Evolutionary conservation across 30 jellyfish, hydroid and myxozoan species (phyloP), one percentile per base, ranked within the genome.

Genomic region (Clytia hemisphaerica): DNA sequence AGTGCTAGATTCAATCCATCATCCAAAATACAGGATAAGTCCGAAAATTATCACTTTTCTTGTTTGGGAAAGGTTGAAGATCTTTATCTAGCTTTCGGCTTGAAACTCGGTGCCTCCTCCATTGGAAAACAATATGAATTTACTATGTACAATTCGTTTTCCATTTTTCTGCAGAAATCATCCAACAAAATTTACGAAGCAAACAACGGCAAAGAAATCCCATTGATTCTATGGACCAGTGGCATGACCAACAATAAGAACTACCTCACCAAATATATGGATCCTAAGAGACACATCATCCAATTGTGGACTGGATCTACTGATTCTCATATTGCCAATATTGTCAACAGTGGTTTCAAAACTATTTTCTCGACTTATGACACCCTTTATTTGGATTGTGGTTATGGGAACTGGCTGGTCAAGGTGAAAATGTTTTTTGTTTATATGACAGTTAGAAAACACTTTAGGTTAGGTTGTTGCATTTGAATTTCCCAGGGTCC

Each of bases 371-470:
- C 95, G 1, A 84, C 88, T 18, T 75, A 76, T 35, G 95, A 84
- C 45, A 59, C 82, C 27, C 76, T 84, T 16, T 84, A 84, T 37
- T 68, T 84, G 73, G 95, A 84, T 37, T 84, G 95, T 42, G 95
- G 95, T 3, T 84, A 19, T 55, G 95, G 95, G 16, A 84, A 84
- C 31, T 84, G 95, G 95, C 76, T 84, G n/a, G 75, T 75, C 24
- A 87, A 84, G 81, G 81, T 69, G 22, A 24, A 0, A 24, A 18
- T 19, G 3, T 5, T 5, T 42, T 42, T 42, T 42, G 12, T 42
- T 42, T 42, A 42, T n/a, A 42, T n/a, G n/a, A n/a, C n/a, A n/a
- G n/a, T n/a, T 40, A 40, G 53, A n/a, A 40, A 7, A 40, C 53
- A 40, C 53, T 40, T 10, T 40, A 7, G 53, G 10, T 40, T 40